These are phyloP conservation scores for Piscicola geometra DNA, from an alignment of 2,888 invertebrate genomes.

Conservation along the genomic window DNA sequence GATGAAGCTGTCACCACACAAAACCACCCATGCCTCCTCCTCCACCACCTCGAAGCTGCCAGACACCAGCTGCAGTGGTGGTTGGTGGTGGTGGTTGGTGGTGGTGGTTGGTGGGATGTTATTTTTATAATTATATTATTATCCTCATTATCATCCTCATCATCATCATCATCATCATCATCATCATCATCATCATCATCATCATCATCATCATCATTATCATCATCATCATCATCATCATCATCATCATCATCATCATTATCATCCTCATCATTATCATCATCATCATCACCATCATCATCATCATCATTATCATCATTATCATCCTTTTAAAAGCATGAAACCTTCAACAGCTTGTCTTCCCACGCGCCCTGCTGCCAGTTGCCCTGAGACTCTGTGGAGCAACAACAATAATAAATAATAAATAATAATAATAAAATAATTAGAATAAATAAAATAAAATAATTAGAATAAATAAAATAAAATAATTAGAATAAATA, in stretches of 20 bases:
- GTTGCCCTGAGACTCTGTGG: no score
- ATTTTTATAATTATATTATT: not conserved
- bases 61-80: slow-evolving; percentile 60
- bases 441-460: no score
- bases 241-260: slow-evolving; percentile 34
- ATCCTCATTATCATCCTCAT: slow-evolving; percentile 31
- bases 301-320: slow-evolving; percentile 28
- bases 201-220: slow-evolving; percentile 34
- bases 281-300: slow-evolving; percentile 34
- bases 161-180: slow-evolving; percentile 35
- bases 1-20: slow-evolving; percentile 9
- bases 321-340: no score
- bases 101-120: not conserved
- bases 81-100: slow-evolving; percentile 16
- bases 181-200: slow-evolving; percentile 34
- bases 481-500: no score
- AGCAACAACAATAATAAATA: no score
- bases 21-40: not conserved
- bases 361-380: no score
- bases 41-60: slow-evolving; percentile 64
- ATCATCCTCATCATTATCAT: slow-evolving; percentile 33
- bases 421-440: no score
- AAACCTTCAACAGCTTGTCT: no score
- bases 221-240: slow-evolving; percentile 34
- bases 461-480: no score